These are phyloP conservation scores for Quadroppia sp. DNA, from an alignment of 2,888 invertebrate species.

Conservation along the genomic window DNA sequence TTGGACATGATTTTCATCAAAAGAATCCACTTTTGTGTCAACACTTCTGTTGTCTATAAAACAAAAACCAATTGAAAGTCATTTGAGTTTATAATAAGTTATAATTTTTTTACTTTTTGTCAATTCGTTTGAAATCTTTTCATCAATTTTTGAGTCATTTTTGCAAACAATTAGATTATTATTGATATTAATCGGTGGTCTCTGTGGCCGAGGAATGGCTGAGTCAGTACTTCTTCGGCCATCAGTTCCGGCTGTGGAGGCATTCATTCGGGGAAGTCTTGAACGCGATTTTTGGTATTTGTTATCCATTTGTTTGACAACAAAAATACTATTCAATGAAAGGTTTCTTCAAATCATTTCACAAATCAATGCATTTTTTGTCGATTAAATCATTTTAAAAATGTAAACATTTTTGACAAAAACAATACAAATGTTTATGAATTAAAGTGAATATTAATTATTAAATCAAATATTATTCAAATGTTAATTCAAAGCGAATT, in stretches of 20 bases:
- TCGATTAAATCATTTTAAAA: neutral
- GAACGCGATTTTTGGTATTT: neutral
- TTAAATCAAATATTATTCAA: neutral
- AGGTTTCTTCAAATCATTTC: neutral
- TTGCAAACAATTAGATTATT: neutral
- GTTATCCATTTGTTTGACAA: neutral
- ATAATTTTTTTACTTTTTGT: neutral
- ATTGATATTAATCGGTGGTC: neutral
- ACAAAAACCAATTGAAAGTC: neutral
- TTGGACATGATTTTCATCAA: neutral
- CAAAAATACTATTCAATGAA: too few species aligned
- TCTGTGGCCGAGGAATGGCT: constrained; percentile 1
- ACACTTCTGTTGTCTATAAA: constrained; percentile 4
- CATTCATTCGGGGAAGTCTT: constrained; percentile 7
- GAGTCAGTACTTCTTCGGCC: neutral
- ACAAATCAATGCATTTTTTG: neutral
- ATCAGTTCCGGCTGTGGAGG: neutral
- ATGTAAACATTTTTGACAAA: neutral
- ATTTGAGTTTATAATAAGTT: neutral
- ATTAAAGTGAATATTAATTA: neutral
- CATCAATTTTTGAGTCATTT: neutral
- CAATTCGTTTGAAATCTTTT: neutral
- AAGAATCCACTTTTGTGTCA: neutral
- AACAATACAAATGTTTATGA: neutral
- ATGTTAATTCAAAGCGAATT: neutral